Evolutionary conservation across 2,797 vertebrate species (phyloP).

Genomic region (Gallirallus australis): DNA sequence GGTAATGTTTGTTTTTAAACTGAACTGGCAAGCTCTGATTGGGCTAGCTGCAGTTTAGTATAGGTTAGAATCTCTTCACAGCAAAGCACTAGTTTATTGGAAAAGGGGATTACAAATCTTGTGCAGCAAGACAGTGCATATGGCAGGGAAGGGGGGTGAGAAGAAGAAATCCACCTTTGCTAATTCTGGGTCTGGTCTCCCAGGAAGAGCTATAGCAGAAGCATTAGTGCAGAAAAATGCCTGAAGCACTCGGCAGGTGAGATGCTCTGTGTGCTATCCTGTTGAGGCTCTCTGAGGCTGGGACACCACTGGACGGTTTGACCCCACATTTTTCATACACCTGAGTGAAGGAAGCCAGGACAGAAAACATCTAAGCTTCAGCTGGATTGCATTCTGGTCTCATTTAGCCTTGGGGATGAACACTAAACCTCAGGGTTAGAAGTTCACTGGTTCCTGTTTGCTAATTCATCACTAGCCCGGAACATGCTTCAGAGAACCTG

Average conservation of each 20-base stretch:
- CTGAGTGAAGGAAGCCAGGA: neutral
- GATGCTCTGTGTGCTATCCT: neutral
- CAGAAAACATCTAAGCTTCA: neutral
- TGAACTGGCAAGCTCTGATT: conserved; percentile 31
- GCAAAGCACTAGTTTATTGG: neutral
- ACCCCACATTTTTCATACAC: neutral
- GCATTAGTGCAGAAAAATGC: neutral
- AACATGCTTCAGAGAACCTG: neutral
- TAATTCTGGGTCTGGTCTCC: neutral
- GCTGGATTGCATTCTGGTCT: neutral
- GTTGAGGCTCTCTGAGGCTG: neutral
- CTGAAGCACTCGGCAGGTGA: neutral
- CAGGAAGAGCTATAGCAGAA: neutral
- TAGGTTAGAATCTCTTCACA: neutral
- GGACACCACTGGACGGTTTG: neutral
- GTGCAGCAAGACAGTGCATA: neutral
- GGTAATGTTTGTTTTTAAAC: conserved; percentile 47
- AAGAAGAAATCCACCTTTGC: neutral
- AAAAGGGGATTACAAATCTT: neutral
- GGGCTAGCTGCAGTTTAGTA: neutral
- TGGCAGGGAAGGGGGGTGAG: accelerated
- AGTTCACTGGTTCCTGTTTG: neutral
- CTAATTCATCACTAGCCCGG: neutral
- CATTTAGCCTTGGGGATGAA: neutral
- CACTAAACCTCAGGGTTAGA: neutral